Conservation (phyloP, 2,888 invertebrate species). For the Drosophila multiciliata region DNA sequence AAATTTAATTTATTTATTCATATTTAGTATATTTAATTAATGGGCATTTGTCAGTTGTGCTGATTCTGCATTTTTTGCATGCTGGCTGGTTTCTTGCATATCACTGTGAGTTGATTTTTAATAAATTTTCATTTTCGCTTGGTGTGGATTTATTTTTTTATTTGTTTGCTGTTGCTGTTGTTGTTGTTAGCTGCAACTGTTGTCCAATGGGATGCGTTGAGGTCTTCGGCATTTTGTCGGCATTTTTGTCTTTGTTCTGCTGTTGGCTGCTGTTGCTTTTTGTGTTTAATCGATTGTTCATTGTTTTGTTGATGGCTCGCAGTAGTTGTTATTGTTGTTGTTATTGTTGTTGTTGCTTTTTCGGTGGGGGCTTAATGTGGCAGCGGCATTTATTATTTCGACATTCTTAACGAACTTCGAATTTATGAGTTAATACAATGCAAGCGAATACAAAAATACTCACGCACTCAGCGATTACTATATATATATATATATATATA, state of each 20-base stretch:
- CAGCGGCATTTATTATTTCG: slow-evolving; percentile 82
- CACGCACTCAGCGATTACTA: slow-evolving; percentile 25
- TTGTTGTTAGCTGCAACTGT: slow-evolving; percentile 46
- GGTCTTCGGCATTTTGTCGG: slow-evolving; percentile 62
- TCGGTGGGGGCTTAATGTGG: slow-evolving; percentile 69
- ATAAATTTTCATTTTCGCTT: slow-evolving; percentile 70
- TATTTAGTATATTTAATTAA: not conserved
- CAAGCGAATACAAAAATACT: slow-evolving; percentile 55
- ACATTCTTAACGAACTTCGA: slow-evolving; percentile 82
- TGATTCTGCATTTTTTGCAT: not conserved
- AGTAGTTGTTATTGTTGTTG: slow-evolving; percentile 46
- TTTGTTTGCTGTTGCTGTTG: slow-evolving; percentile 30
- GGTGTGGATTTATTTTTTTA: slow-evolving; percentile 23
- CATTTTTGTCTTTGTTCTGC: slow-evolving; percentile 71
- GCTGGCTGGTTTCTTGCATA: slow-evolving; percentile 56
- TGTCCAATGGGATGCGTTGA: slow-evolving; percentile 52
- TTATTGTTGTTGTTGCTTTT: slow-evolving; percentile 1
- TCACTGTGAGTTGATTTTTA: slow-evolving; percentile 67
- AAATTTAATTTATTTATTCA: not conserved
- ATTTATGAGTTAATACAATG: slow-evolving; percentile 82
- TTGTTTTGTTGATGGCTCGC: slow-evolving; percentile 68
- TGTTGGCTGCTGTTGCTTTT: slow-evolving; percentile 65
- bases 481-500: not conserved
- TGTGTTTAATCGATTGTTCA: slow-evolving; percentile 80
- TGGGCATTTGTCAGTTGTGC: slow-evolving; percentile 8